Base-by-base conservation (phyloP, 2,888 invertebrate genomes). In the Zootermopsis nevadensis region DNA sequence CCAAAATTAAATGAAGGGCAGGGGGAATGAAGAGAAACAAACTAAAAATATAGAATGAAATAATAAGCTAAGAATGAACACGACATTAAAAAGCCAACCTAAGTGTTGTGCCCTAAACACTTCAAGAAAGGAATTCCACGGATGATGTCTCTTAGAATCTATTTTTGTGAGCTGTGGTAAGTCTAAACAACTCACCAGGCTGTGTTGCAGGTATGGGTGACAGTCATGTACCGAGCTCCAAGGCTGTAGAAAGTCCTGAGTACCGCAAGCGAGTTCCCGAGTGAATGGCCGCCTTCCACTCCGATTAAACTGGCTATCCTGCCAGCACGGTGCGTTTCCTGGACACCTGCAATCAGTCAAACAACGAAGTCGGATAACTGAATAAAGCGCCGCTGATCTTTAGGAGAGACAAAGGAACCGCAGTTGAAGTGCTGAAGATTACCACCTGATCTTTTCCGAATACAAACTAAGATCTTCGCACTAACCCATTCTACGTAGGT, bases 191-290 rank as follows among this genome's bases (percentile, higher is more conserved):
- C 88, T 86, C 88, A 91, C 98, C 98, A 98, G 85, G 96, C 94
- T 81, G 96, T 97, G 90, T 97, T 96, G 89, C 98, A 98, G 87
- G 95, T 95, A 90, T 98, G 97, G 81, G 98, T 98, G 85, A 98
- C 92, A 69, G 98, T 98, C 88, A 98, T 93, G 91, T 90, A 91
- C 24, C 91, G 87, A 19, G 90, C 90, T 0, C 91, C 91, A 12
- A 91, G 87, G 4, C 89, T 89, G 86, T 91, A 90, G 86, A 90
- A 89, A 86, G 90, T 89, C 35, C 91, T 86, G 77, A 91, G 88
- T 27, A 89, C 88, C 22, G 89, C 89, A 85, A 90, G 90, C 86
- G 89, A 90, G 87, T 90, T 90, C 96, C 97, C 67, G 19, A 91
- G 90, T 24, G 89, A 88, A 86, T 91, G 91, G 2, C 91, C 91